phyloP scores from a whole-genome alignment of 2,113 vertebrate species.

The Ploceus nigricollis region DNA sequence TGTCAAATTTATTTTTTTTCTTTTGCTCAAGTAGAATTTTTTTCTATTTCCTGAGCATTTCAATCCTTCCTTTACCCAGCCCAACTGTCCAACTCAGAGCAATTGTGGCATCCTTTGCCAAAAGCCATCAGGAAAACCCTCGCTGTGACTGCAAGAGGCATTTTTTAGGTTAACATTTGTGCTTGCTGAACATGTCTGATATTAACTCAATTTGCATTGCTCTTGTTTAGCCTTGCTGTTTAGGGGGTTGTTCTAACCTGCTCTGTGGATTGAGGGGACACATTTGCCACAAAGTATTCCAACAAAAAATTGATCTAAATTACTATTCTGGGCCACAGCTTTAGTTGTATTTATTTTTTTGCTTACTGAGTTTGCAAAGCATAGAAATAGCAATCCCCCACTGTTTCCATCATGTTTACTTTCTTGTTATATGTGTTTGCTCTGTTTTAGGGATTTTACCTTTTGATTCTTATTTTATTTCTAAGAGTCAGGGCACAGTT shows the following conservation, averaged over 20 bases:
- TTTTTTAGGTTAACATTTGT: not conserved
- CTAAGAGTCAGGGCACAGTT: conserved; percentile 5
- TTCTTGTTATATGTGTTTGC: not conserved
- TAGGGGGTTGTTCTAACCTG: not conserved
- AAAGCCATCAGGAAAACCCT: not conserved
- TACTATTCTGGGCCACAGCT: not conserved
- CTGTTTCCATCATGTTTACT: not conserved
- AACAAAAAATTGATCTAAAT: not conserved
- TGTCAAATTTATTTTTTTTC: not conserved
- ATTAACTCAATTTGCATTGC: conserved; percentile 35
- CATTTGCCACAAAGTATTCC: not conserved
- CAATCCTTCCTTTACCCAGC: not conserved
- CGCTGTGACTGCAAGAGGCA: not conserved
- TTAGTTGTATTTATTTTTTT: not conserved
- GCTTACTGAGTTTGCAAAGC: not conserved
- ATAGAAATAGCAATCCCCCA: not conserved
- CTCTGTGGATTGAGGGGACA: not conserved
- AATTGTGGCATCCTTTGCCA: not conserved
- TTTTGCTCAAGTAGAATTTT: not conserved
- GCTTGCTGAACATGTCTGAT: not conserved
- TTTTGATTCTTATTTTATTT: conserved; percentile 16
- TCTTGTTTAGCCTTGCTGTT: conserved; percentile 47
- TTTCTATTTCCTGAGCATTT: not conserved
- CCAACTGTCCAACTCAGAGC: not conserved
- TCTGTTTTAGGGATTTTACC: not conserved